A percentile compares a stretch with the other conserved stretches of the same genome.
Evolutionary conservation across 2,797 vertebrate genomes (phyloP).

Genomic region (Squalus acanthias): DNA sequence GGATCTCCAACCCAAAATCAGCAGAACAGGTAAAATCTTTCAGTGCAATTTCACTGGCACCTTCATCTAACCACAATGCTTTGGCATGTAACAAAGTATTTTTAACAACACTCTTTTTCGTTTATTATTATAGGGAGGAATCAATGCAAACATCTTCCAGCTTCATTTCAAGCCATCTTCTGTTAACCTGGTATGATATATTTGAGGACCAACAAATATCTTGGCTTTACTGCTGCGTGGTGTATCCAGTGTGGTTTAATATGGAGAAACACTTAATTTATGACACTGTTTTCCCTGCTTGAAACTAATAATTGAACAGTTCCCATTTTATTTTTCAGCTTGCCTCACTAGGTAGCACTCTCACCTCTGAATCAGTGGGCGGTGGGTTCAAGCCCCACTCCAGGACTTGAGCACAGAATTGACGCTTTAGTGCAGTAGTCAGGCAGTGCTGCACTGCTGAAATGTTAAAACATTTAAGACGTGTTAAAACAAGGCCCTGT

Average conservation of each 20-base stretch:
- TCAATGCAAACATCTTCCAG: background rate
- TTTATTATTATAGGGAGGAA: background rate
- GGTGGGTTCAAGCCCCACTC: background rate
- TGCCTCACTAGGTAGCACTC: background rate
- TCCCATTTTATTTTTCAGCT: background rate
- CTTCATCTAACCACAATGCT: background rate
- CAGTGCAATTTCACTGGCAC: background rate
- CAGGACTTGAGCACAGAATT: background rate
- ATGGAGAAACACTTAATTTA: background rate
- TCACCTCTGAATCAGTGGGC: background rate
- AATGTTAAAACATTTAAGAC: background rate
- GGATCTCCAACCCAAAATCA: background rate
- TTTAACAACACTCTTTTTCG: background rate
- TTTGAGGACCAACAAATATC: too few species aligned
- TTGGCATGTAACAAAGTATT: background rate
- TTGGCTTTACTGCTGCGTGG: background rate
- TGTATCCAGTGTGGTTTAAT: background rate
- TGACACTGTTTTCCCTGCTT: background rate
- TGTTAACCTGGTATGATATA: background rate
- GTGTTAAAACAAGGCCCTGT: background rate
- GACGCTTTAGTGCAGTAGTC: background rate
- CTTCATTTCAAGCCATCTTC: background rate
- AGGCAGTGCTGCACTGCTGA: background rate
- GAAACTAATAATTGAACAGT: background rate
- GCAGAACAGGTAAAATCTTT: background rate